Evolutionary conservation across 2,113 vertebrate species (phyloP).

Genomic region (Sakesphorus luctuosus): DNA sequence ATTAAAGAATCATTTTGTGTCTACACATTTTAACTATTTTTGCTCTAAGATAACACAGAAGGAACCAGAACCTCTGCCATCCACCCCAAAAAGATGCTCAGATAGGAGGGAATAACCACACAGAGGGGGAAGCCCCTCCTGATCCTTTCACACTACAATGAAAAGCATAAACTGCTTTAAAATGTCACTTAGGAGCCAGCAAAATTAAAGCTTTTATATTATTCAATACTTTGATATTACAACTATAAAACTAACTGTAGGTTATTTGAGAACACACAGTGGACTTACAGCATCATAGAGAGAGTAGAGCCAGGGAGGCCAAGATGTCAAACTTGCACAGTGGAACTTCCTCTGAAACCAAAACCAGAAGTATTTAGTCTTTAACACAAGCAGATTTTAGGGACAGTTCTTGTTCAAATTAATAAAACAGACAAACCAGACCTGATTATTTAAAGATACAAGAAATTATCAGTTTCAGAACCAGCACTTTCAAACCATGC

Average conservation of each 20-base stretch:
- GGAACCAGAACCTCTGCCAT: not conserved
- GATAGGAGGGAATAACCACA: fast-evolving
- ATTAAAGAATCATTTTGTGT: not conserved
- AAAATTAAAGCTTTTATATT: not conserved
- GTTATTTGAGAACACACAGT: not conserved
- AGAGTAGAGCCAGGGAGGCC: constrained; percentile 96
- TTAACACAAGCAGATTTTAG: not conserved
- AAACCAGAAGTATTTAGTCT: not conserved
- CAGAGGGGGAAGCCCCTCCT: not conserved
- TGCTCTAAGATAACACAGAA: not conserved
- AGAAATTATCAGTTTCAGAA: not conserved
- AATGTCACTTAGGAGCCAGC: not conserved
- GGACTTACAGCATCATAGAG: constrained; percentile 95
- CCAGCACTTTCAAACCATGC: not conserved
- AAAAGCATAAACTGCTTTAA: not conserved
- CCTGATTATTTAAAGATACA: not conserved
- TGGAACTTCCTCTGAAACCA: constrained; percentile 89
- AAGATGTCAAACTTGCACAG: constrained; percentile 93
- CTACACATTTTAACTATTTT: not conserved
- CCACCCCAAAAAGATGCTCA: not conserved
- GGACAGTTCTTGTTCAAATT: not conserved
- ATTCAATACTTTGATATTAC: not conserved
- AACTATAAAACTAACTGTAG: not conserved
- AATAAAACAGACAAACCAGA: not conserved
- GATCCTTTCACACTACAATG: not conserved